phyloP scores from a whole-genome alignment of 2,113 vertebrate species.

The Glareola pratincola region DNA sequence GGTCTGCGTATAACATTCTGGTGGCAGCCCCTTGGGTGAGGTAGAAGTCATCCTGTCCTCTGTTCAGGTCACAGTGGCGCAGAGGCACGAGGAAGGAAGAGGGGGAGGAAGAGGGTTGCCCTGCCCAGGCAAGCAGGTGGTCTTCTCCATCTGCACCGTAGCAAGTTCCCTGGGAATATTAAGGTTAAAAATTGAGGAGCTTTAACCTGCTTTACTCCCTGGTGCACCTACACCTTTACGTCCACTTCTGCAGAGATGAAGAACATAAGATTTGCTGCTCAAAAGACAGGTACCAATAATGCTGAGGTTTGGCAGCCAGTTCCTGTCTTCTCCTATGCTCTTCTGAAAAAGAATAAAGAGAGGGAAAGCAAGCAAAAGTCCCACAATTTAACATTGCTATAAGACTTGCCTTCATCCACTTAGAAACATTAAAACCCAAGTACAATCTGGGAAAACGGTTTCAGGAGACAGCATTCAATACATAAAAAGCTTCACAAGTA shows the following conservation, averaged over 20 bases:
- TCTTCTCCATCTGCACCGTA: neutral
- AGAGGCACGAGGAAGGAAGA: neutral
- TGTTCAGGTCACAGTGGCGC: accelerated
- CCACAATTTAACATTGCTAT: neutral
- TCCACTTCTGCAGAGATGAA: neutral
- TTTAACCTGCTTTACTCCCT: neutral
- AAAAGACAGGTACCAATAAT: neutral
- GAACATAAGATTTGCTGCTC: neutral
- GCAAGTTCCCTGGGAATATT: neutral
- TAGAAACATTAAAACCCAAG: neutral
- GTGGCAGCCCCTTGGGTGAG: neutral
- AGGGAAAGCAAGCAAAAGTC: neutral
- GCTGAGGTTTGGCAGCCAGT: neutral
- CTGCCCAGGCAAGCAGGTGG: neutral
- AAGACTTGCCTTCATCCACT: neutral
- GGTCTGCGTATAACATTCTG: accelerated
- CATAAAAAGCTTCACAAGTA: constrained; percentile 20
- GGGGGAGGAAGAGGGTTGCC: neutral
- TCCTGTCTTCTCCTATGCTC: neutral
- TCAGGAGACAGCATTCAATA: neutral
- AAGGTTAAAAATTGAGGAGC: neutral
- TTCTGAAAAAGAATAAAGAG: neutral
- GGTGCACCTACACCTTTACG: neutral
- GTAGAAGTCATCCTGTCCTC: neutral
- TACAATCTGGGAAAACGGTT: neutral